Conservation (phyloP, 2,888 invertebrate genomes). For the Dione vanillae region DNA sequence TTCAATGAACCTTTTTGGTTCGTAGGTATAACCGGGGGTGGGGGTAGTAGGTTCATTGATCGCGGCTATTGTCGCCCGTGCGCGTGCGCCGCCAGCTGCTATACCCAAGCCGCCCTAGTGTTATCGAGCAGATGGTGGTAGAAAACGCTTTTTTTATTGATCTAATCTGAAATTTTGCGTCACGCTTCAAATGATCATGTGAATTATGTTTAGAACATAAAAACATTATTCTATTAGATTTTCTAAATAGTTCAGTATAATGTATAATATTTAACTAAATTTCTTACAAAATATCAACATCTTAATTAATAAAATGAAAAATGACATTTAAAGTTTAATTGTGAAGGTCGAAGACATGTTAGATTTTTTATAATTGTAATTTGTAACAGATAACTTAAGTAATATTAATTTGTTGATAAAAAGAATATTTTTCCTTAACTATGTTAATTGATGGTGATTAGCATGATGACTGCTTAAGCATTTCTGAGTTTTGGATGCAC, state of each 20-base stretch:
- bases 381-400: too few relatives aligned
- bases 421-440: background rate
- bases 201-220: slow-evolving; percentile 15
- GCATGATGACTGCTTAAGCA: background rate
- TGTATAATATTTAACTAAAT: too few relatives aligned
- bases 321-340: too few relatives aligned
- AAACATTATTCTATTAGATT: background rate
- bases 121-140: slow-evolving; percentile 71
- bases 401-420: background rate
- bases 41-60: slow-evolving; percentile 79
- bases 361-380: too few relatives aligned
- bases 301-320: too few relatives aligned
- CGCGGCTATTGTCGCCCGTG: slow-evolving; percentile 71
- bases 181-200: slow-evolving; percentile 49
- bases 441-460: background rate
- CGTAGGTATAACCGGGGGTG: slow-evolving; percentile 47
- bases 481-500: background rate
- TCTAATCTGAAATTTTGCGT: slow-evolving; percentile 54
- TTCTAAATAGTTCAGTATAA: too few relatives aligned
- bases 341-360: too few relatives aligned
- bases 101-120: slow-evolving; percentile 57
- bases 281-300: too few relatives aligned
- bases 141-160: slow-evolving; percentile 54
- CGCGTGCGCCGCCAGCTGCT: slow-evolving; percentile 81
- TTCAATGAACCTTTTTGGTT: slow-evolving; percentile 43